Evolutionary conservation across 2,797 vertebrate species (phyloP), one percentile per base, ranked within the genome.

Genomic region (Chromis chromis): DNA sequence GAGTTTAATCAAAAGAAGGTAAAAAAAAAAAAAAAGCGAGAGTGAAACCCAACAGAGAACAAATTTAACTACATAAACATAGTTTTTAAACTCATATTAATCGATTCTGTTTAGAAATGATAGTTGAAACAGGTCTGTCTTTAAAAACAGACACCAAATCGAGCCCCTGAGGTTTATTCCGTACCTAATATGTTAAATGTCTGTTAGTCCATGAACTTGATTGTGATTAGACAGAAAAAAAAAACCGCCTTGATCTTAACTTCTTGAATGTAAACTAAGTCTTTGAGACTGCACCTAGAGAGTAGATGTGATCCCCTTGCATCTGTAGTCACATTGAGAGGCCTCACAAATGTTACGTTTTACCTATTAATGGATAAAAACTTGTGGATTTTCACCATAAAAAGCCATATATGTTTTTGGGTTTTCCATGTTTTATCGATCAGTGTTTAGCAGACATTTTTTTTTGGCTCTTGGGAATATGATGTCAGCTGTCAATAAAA

Each of bases 191-290:
- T 73, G 16, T 49, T 40, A 52, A 56, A 61, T 56, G 36, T 17
- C 31, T 78, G 44, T 66, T 42, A 63, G 56, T 53, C 25, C 8
- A 39, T 55, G 65, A 28, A 52, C 17, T 27, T 40, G 56, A 81
- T 24, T 64, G 53, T 46, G 69, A 57, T 53, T 44, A 54, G 39
- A 61, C 9, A 6, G 44, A 61, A 58, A 53, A 77, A 67, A 13
- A 61, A 42, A 19, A 44, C 11, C 10, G 27, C 70, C 44, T 76
- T 78, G 9, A 63, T 60, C 52, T 75, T 66, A 66, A 76, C 79
- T 73, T 82, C 42, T 65, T 91, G 84, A 89, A 90, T 88, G 89
- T 90, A 86, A 71, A 79, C 25, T 13, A 22, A 65, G 65, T 65
- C 62, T 66, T 60, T 56, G 49, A 73, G 56, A 64, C 46, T 48